These are phyloP conservation scores for Pocillopora verrucosa DNA, from an alignment of 64 coral and sea anemone genomes.

Conservation along the genomic window DNA sequence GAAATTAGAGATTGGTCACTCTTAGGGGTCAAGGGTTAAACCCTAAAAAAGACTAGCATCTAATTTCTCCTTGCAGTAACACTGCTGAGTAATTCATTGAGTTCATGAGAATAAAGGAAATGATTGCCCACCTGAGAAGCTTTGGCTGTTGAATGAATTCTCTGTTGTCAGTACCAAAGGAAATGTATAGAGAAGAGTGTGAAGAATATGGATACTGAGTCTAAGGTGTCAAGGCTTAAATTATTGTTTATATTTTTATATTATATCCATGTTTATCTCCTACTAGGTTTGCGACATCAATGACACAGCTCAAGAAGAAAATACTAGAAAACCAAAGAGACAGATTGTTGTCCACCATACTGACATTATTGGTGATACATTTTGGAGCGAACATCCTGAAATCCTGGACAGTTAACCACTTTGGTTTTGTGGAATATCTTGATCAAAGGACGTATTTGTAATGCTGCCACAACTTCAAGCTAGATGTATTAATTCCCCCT, in stretches of 20 bases:
- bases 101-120: too few species aligned
- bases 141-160: too few species aligned
- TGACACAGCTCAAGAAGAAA: neutral
- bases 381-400: conserved; percentile 80
- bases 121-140: too few species aligned
- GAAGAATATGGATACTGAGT: neutral
- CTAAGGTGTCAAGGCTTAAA: too few species aligned
- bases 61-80: too few species aligned
- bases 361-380: conserved; percentile 78
- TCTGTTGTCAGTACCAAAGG: too few species aligned
- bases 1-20: too few species aligned
- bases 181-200: too few species aligned
- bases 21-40: too few species aligned
- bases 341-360: conserved; percentile 65
- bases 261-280: neutral
- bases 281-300: neutral
- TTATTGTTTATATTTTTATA: too few species aligned
- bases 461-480: neutral
- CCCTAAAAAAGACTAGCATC: too few species aligned
- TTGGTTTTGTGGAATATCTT: neutral
- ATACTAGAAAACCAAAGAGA: conserved; percentile 41
- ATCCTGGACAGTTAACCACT: conserved; percentile 40
- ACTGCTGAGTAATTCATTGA: too few species aligned
- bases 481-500: neutral
- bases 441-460: neutral